Conservation (phyloP, 2,888 invertebrate species). For the Dryadula phaetusa region DNA sequence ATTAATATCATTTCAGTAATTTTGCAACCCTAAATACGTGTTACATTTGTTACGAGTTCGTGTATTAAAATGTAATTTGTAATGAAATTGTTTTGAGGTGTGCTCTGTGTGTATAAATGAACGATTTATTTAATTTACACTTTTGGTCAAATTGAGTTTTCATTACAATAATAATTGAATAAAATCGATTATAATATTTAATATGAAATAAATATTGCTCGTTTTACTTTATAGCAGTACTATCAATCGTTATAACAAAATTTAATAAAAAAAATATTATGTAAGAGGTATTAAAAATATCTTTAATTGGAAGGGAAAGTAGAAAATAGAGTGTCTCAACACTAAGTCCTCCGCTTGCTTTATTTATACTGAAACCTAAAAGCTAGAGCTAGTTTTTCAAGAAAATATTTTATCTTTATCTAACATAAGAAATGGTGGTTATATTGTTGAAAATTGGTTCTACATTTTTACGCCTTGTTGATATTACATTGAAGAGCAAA, state of each 20-base stretch:
- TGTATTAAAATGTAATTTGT: conserved; percentile 22
- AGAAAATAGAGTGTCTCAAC: too few relatives aligned
- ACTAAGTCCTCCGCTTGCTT: too few relatives aligned
- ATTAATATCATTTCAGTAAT: not conserved
- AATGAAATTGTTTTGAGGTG: conserved; percentile 15
- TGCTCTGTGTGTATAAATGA: not conserved
- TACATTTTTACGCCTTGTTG: not conserved
- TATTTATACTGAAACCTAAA: too few relatives aligned
- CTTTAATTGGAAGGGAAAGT: too few relatives aligned
- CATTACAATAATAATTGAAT: not conserved
- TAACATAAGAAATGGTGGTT: not conserved
- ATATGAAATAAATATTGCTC: too few relatives aligned
- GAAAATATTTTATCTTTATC: not conserved
- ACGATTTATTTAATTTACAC: conserved; percentile 16
- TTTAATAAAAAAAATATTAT: too few relatives aligned
- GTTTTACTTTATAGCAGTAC: too few relatives aligned
- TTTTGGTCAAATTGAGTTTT: not conserved
- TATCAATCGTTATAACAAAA: too few relatives aligned
- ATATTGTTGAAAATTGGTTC: not conserved
- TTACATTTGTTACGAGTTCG: not conserved
- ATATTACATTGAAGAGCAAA: not conserved
- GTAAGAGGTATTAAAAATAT: too few relatives aligned
- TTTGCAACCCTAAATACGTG: conserved; percentile 4
- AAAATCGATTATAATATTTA: not conserved
- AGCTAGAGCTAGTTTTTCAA: too few relatives aligned